A percentile compares a stretch with the other conserved stretches of the same genome.
These are phyloP conservation scores for Lagodon rhomboides DNA, from an alignment of 2,797 vertebrate species.

Conservation along the genomic window DNA sequence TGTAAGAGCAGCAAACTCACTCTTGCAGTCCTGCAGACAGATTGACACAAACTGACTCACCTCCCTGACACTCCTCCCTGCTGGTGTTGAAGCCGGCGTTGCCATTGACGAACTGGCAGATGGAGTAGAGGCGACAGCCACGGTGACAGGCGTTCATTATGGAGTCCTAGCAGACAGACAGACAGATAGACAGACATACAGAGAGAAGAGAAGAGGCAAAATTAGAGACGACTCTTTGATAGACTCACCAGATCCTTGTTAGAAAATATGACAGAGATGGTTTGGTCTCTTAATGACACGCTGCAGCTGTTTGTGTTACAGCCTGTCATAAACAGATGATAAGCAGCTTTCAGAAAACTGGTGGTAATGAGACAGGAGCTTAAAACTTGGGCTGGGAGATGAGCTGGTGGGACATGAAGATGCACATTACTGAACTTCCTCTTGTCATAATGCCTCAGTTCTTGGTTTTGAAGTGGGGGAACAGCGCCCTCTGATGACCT, in stretches of 20 bases:
- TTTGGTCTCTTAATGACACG: constrained; percentile 43
- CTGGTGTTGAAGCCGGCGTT: constrained; percentile 93
- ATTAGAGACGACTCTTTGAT: constrained; percentile 58
- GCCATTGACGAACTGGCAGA: constrained; percentile 96
- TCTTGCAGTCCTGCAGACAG: constrained; percentile 2
- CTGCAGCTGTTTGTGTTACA: constrained; percentile 40
- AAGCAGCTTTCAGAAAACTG: constrained; percentile 8
- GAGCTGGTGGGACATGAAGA: constrained; percentile 2
- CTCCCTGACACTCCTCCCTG: constrained; percentile 94
- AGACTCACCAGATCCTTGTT: constrained; percentile 47
- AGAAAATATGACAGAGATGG: constrained; percentile 34
- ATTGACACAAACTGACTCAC: constrained; percentile 82
- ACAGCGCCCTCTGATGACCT: constrained; percentile 74
- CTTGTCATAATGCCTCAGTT: constrained; percentile 13
- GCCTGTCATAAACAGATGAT: constrained; percentile 45
- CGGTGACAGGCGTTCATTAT: constrained; percentile 95
- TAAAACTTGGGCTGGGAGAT: constrained; percentile 18
- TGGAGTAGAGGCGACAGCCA: constrained; percentile 97
- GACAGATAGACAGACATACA: constrained; percentile 2
- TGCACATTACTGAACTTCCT: constrained; percentile 29
- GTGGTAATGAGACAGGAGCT: constrained; percentile 14
- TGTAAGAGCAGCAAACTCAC: background rate
- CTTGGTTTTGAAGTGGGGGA: constrained; percentile 26
- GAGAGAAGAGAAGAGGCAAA: background rate
- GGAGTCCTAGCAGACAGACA: constrained; percentile 83